Base-by-base conservation (phyloP, 2,888 invertebrate genomes). In the Homarus gammarus region DNA sequence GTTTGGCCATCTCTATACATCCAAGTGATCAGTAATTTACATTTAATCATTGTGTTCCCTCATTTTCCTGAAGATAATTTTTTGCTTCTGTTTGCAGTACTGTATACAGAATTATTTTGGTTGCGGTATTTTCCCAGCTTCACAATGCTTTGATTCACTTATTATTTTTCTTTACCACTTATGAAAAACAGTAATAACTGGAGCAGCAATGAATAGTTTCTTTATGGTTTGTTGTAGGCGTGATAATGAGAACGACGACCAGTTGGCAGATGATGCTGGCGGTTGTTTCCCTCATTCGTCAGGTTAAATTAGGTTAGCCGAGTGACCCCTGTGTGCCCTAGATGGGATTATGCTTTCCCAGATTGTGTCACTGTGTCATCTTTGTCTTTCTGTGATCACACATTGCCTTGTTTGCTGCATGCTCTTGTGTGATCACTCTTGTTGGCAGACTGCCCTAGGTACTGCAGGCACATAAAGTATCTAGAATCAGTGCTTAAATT, bases 161-260 rank as follows among this genome's bases (percentile, higher is more conserved):
- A n/a, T n/a, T n/a, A n/a, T n/a, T n/a, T n/a, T n/a, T n/a, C n/a
- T n/a, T n/a, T n/a, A n/a, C n/a, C n/a, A n/a, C n/a, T n/a, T n/a
- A n/a, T n/a, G n/a, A n/a, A n/a, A n/a, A n/a, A n/a, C n/a, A 64
- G 5, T 22, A 27, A 5, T 27, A 64, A 27, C 3, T 61, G 3
- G 1, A 64, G 2, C 3, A 64, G n/a, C 6, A 8, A 27, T 44
- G 31, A 73, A 40, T 40, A 49, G 33, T 75, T 40, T 75, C 27
- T n/a, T 75, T 33, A 44, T 75, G 78, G 75, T 83, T 70, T 86
- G 77, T 86, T 86, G 64, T 86, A 86, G 86, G 86, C 49, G 33
- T 79, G 77, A 64, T 78, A 51, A 78, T 86, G 78, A 49, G 70
- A 64, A 31, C 86, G 33, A 12, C 68, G 44, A 86, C 78, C 70